Conservation (phyloP, 2,113 vertebrate species). For the Bothrops jararaca region DNA sequence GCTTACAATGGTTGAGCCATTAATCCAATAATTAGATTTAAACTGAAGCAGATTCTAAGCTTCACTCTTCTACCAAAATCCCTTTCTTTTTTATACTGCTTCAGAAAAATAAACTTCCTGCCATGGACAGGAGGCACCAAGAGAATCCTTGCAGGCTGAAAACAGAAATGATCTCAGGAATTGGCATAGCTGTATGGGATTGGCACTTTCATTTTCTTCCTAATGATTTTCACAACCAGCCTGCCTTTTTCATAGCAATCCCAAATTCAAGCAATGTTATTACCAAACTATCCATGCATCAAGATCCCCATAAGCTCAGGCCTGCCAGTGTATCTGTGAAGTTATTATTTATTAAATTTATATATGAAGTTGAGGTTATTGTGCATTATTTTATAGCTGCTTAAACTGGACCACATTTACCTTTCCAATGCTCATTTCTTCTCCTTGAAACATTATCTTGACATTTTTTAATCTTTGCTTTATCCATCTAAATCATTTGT, state of each 20-base stretch:
- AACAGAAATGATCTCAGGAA: background rate
- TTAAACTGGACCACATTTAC: background rate
- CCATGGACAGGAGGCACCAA: background rate
- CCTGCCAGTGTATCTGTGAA: background rate
- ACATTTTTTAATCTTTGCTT: background rate
- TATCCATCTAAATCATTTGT: background rate
- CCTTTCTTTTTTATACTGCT: background rate
- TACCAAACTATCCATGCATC: background rate
- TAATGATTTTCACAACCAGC: background rate
- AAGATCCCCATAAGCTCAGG: background rate
- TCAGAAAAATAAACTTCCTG: background rate
- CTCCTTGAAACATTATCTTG: background rate
- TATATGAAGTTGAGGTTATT: background rate
- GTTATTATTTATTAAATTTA: background rate
- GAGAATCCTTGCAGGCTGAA: background rate
- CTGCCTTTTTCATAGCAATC: background rate
- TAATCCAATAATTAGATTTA: background rate
- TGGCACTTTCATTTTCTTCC: background rate
- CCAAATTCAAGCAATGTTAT: background rate
- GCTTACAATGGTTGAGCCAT: background rate
- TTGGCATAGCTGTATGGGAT: background rate
- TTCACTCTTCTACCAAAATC: background rate
- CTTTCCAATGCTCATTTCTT: background rate
- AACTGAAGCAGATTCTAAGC: background rate
- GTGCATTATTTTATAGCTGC: background rate